phyloP scores from a whole-genome alignment of 2,113 vertebrate genomes.

The Haemorhous mexicanus region DNA sequence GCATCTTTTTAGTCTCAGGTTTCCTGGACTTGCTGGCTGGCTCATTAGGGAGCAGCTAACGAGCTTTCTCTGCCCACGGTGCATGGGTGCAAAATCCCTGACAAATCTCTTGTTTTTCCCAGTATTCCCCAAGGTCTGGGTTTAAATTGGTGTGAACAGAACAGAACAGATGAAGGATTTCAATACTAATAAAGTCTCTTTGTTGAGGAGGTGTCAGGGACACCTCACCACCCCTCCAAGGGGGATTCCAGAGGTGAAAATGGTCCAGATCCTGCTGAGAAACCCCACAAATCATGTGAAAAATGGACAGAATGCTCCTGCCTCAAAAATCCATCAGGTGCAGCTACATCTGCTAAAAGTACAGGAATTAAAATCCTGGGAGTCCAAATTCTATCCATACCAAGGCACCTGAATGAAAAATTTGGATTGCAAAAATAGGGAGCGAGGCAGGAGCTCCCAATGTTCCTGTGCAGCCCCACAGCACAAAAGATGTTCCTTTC shows the following conservation, averaged over 20 bases:
- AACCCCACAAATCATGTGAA: background rate
- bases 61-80: slow-evolving; percentile 15
- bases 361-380: background rate
- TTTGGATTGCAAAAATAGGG: background rate
- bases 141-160: background rate
- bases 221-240: background rate
- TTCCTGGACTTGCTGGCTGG: background rate
- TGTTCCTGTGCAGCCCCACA: background rate
- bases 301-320: background rate
- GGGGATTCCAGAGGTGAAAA: background rate
- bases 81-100: background rate
- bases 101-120: background rate
- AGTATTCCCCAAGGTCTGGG: background rate
- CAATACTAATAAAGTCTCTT: background rate
- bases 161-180: background rate
- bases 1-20: background rate
- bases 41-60: slow-evolving; percentile 43
- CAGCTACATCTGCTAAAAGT: background rate
- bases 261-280: background rate
- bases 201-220: background rate
- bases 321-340: background rate
- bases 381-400: background rate
- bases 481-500: slow-evolving; percentile 4
- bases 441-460: background rate
- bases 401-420: background rate